A percentile compares a stretch with the other conserved stretches of the same genome.
phyloP scores from a whole-genome alignment of 2,113 vertebrate genomes.

The Sarotherodon lohbergeri region DNA sequence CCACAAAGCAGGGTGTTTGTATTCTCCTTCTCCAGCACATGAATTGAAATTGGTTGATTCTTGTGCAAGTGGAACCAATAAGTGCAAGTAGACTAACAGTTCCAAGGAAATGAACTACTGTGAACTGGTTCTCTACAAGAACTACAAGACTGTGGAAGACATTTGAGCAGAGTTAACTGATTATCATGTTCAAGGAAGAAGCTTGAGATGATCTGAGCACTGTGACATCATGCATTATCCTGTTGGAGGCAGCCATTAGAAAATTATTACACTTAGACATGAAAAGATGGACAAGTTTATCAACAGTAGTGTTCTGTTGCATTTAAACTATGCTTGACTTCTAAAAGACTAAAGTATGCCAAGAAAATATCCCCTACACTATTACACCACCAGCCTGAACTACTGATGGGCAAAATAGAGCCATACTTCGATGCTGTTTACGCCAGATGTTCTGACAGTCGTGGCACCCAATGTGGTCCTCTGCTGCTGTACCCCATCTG shows the following conservation, averaged over 20 bases:
- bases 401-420: not conserved
- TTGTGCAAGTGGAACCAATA: not conserved
- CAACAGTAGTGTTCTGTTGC: too few species aligned
- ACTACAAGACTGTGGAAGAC: not conserved
- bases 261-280: not conserved
- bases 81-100: not conserved
- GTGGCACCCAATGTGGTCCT: not conserved
- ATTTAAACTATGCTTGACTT: not conserved
- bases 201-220: not conserved
- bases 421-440: not conserved
- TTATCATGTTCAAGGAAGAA: not conserved
- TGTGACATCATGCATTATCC: not conserved
- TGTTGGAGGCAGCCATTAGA: not conserved
- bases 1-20: not conserved
- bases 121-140: not conserved
- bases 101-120: not conserved
- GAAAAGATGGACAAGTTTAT: not conserved
- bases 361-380: not conserved
- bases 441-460: not conserved
- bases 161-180: not conserved
- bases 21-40: not conserved
- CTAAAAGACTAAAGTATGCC: not conserved
- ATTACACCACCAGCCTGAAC: not conserved
- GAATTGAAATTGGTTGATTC: fast-evolving
- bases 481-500: not conserved